These are phyloP conservation scores for Oceanites oceanicus DNA, from an alignment of 2,113 vertebrate species.

Conservation along the genomic window DNA sequence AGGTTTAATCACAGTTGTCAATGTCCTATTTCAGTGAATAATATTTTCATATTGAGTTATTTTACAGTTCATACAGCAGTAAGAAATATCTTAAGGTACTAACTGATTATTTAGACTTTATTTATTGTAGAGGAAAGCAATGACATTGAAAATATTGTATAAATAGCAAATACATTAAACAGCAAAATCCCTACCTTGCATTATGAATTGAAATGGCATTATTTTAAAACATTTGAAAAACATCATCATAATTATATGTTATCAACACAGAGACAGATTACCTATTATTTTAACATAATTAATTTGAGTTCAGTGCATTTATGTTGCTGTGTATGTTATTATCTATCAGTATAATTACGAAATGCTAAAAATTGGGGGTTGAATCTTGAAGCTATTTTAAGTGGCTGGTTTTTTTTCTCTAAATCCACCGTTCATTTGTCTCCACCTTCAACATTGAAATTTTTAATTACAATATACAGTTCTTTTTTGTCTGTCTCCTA, in stretches of 20 bases:
- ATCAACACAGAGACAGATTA: slow-evolving; percentile 62
- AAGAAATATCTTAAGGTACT: slow-evolving; percentile 36
- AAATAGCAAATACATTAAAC: slow-evolving; percentile 59
- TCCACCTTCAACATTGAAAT: neutral
- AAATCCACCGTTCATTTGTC: neutral
- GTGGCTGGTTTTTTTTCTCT: neutral
- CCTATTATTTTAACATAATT: slow-evolving; percentile 68
- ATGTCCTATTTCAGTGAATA: slow-evolving; percentile 51
- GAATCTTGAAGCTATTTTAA: slow-evolving; percentile 43
- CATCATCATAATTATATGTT: slow-evolving; percentile 67
- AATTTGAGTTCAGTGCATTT: slow-evolving; percentile 60
- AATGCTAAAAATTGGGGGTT: slow-evolving; percentile 28
- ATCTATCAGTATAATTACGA: slow-evolving; percentile 52
- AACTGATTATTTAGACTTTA: slow-evolving; percentile 60
- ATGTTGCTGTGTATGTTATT: slow-evolving; percentile 41
- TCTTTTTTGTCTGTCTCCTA: neutral
- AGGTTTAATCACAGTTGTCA: slow-evolving; percentile 63
- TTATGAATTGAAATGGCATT: slow-evolving; percentile 62
- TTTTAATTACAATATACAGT: neutral
- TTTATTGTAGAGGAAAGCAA: slow-evolving; percentile 55
- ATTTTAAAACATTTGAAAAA: slow-evolving; percentile 67
- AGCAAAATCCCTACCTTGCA: slow-evolving; percentile 50
- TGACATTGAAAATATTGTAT: slow-evolving; percentile 68
- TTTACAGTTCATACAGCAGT: slow-evolving; percentile 57
- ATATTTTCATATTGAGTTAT: slow-evolving; percentile 53